Evolutionary conservation across 2,113 vertebrate species (phyloP).

Genomic region (Chaetops frenatus): DNA sequence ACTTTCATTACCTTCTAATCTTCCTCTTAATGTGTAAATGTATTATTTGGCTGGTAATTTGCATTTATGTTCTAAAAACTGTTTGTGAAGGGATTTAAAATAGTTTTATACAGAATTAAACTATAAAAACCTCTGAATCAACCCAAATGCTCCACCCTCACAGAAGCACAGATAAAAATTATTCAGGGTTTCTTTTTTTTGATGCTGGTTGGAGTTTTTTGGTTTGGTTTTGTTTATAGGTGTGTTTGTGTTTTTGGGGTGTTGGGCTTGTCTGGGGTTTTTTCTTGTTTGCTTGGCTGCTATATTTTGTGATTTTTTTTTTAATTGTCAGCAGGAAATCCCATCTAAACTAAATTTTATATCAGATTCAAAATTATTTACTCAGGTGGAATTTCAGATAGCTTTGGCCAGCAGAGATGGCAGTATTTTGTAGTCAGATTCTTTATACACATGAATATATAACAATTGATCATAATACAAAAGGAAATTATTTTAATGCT

Average conservation of each 20-base stretch:
- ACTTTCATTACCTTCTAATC: neutral
- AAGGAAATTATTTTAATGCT: neutral
- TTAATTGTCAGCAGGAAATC: neutral
- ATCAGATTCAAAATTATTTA: neutral
- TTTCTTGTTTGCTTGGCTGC: neutral
- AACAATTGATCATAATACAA: neutral
- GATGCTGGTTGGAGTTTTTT: neutral
- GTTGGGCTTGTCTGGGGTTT: neutral
- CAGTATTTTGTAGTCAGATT: neutral
- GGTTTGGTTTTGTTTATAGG: neutral
- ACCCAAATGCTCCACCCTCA: neutral
- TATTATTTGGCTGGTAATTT: neutral
- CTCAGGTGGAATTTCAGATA: neutral
- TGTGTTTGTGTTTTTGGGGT: neutral
- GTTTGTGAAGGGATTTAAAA: neutral
- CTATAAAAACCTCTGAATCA: fast-evolving
- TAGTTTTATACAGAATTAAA: neutral
- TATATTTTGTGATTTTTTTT: neutral
- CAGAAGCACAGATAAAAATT: neutral
- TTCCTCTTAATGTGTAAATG: neutral
- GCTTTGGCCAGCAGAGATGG: neutral
- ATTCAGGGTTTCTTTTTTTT: neutral
- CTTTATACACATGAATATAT: neutral
- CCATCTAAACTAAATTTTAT: neutral
- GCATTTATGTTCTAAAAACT: neutral